Evolutionary conservation across 2,797 vertebrate species (phyloP).

Genomic region (Perdix hodgsoniae): DNA sequence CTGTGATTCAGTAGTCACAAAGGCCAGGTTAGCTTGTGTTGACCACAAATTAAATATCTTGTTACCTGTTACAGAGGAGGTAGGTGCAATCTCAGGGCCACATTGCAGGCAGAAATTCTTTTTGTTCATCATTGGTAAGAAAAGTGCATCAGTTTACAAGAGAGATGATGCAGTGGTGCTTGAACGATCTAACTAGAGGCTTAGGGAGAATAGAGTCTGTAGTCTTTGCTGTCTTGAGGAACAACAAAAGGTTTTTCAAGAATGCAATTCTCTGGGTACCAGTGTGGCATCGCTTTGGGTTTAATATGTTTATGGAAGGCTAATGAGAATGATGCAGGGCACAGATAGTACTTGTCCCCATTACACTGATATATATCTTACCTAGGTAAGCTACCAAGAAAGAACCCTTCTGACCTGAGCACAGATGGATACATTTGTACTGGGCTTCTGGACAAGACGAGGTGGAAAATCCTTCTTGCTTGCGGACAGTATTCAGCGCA

Average conservation of each 20-base stretch:
- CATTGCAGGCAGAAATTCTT: background rate
- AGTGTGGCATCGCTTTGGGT: background rate
- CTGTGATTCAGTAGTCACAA: background rate
- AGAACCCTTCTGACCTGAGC: background rate
- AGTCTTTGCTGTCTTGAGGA: background rate
- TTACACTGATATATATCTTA: background rate
- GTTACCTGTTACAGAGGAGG: background rate
- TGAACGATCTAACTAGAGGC: background rate
- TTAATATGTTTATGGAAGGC: background rate
- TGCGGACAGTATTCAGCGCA: background rate
- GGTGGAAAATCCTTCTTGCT: accelerated
- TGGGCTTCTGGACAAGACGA: background rate
- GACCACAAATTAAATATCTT: background rate
- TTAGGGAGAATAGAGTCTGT: background rate
- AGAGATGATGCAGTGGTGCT: background rate
- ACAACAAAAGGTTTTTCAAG: background rate
- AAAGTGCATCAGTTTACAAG: background rate
- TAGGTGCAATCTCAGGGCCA: background rate
- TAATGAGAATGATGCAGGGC: background rate
- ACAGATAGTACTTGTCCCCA: background rate
- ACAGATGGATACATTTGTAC: no score
- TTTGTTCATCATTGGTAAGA: background rate
- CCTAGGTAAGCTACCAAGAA: background rate
- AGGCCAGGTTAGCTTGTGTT: background rate
- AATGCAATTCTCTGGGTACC: background rate